Percentiles rank a stretch among this genome's conserved stretches.
Conservation (phyloP, 2,113 vertebrate species). For the Tachuris rubrigastra region DNA sequence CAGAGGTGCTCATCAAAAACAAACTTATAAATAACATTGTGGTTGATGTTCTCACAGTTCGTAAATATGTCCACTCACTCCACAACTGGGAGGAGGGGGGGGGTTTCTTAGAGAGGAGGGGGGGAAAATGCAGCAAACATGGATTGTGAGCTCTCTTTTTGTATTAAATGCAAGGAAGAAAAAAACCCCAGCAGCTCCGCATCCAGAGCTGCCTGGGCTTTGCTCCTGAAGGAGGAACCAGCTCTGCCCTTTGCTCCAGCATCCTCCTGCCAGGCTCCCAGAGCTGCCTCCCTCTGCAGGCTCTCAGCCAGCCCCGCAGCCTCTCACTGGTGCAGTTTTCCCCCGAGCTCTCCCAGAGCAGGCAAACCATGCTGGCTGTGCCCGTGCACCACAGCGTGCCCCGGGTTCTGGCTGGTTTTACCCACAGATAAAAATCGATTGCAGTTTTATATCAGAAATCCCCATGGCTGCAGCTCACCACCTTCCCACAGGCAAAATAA, state of each 20-base stretch:
- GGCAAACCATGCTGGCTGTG: background rate
- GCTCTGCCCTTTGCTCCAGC: conserved; percentile 2
- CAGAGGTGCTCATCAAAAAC: background rate
- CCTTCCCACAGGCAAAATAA: background rate
- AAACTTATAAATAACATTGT: background rate
- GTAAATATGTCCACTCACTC: background rate
- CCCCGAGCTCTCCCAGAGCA: background rate
- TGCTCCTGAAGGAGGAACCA: background rate
- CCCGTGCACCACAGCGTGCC: background rate
- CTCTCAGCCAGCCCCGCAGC: background rate
- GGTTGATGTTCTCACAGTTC: background rate
- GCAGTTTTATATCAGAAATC: background rate
- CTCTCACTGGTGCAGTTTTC: background rate
- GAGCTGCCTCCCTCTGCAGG: background rate
- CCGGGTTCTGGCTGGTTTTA: background rate
- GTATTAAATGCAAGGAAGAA: background rate
- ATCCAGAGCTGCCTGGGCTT: background rate
- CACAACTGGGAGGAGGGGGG: background rate
- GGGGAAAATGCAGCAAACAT: background rate
- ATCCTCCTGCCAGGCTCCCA: background rate
- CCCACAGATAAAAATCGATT: background rate
- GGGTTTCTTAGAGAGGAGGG: background rate
- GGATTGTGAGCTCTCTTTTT: background rate
- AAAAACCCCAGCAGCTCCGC: background rate
- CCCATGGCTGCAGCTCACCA: background rate